Evolutionary conservation across 2,797 vertebrate genomes (phyloP).

Genomic region (Clarias pachynema): DNA sequence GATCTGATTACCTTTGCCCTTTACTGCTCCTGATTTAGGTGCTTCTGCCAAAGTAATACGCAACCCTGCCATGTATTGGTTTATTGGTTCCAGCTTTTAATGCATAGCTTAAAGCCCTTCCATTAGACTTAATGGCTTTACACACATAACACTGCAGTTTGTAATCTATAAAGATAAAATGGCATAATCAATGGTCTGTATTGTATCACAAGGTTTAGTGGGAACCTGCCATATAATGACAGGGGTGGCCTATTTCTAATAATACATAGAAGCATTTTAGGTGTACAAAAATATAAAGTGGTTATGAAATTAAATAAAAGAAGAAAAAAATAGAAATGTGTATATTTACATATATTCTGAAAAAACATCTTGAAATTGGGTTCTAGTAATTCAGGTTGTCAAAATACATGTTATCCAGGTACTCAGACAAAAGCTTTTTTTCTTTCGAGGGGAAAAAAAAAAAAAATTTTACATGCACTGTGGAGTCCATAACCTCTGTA

Average conservation of each 20-base stretch:
- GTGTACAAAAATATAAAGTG: not conserved
- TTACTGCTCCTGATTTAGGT: constrained; percentile 29
- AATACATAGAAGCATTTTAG: not conserved
- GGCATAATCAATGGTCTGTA: constrained; percentile 27
- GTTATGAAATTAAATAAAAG: not conserved
- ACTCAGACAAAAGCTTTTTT: not conserved
- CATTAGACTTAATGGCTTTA: constrained; percentile 44
- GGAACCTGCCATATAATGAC: constrained; percentile 30
- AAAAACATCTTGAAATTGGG: not conserved
- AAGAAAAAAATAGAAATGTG: not conserved
- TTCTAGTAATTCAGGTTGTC: no score
- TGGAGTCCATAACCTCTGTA: not conserved
- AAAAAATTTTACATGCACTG: no score
- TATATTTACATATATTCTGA: not conserved
- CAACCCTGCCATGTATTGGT: constrained; percentile 26
- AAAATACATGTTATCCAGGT: no score
- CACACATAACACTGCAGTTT: constrained; percentile 33
- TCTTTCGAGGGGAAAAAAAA: no score
- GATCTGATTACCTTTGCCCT: constrained; percentile 34
- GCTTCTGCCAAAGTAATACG: constrained; percentile 32
- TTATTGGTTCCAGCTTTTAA: constrained; percentile 37
- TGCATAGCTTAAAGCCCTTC: constrained; percentile 44
- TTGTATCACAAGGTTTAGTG: constrained; percentile 26
- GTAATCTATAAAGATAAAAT: constrained; percentile 42
- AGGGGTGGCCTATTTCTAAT: constrained; percentile 1